Base-by-base conservation (phyloP, 2,113 vertebrate genomes). In the Charina bottae region DNA sequence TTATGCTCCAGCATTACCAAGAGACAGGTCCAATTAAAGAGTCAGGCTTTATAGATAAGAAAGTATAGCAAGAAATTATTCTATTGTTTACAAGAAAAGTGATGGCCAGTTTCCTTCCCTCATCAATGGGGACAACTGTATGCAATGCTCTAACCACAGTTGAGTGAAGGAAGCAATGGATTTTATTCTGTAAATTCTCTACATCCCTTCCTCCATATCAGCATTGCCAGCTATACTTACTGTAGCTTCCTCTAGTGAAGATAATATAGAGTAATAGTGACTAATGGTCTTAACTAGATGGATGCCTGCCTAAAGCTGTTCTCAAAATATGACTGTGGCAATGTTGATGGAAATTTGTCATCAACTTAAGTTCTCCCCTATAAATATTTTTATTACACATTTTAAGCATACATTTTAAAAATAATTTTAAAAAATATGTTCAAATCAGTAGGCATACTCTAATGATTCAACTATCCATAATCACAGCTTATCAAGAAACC, bases 11-110 rank as follows among this genome's bases (percentile, higher is more conserved):
- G 0, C 87, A 37, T 88, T 68, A 94, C 84, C 58, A 87, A 92
- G 26, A 83, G 17, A 3, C 84, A 92, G 94, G 19, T 42, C 83
- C 85, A 92, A 17, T 3, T 94, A 91, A 91, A 72, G 19, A 78
- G 13, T 56, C 23, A 60, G 28, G 8, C 28, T 37, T 23, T 89
- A 46, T 42, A 55, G n/a, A 89, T 37, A 60, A 56, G 78, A 33
- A 90, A 24, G 19, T 3, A 12, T 37, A 78, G n/a, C 33, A 90
- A 37, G 54, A 90, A 58, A 42, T 46, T 59, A 1, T 83, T 46
- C 33, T 59, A 26, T 28, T 90, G 23, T 42, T 83, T 24, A 24
- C 33, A 17, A 56, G 56, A 33, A 12, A 89, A 83, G n/a, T 23
- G 1, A 60, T 42, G 23, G 37, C 33, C 19, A 78, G 10, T 37